Evolutionary conservation across 2,113 vertebrate species (phyloP), one percentile per base, ranked within the genome.

Genomic region (Pseudorhombus dupliciocellatus): DNA sequence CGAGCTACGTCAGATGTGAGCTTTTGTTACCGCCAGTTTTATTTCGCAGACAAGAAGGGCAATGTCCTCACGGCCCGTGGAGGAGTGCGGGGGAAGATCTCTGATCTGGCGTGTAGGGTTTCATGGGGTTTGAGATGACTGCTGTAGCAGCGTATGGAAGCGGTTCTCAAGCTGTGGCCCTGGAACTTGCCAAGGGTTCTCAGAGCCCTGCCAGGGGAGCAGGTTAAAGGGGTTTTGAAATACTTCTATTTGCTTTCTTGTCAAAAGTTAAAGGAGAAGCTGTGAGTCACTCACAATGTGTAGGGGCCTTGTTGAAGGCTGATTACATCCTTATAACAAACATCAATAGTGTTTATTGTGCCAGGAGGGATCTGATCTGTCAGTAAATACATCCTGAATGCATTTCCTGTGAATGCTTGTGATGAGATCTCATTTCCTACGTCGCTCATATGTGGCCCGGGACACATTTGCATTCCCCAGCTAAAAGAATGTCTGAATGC

Each of bases 1-100:
- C 58, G 65, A 85, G 80, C 81, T 26, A 12, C 18, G 60, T 62
- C 74, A 48, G 88, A 89, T 79, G 87, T 83, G 67, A 79, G 82
- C 81, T 90, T 90, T 78, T 86, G 79, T 90, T 88, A 75, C 88
- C 30, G 1, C 54, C 0, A 25, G 40, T 80, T 80, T 55, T 28
- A 40, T 59, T 69, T 81, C 63, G 8, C 67, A 62, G 81, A 87
- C 88, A 90, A 87, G 74, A 71, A 72, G 62, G 75, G 52, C 74
- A 85, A 71, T 87, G 88, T 90, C 65, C 71, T 59, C 54, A 0
- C 31, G 18, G 75, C 40, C 73, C 15, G 44, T 25, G 50, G 75
- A 62, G 7, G 62, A 79, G 66, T 12, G 7, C 20, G 28, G 77
- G 74, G 66, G 75, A 73, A 44, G 77, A 77, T 55, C 75, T 81